Base-by-base conservation (phyloP, 2,113 vertebrate species). In the Ramphastos sulfuratus region DNA sequence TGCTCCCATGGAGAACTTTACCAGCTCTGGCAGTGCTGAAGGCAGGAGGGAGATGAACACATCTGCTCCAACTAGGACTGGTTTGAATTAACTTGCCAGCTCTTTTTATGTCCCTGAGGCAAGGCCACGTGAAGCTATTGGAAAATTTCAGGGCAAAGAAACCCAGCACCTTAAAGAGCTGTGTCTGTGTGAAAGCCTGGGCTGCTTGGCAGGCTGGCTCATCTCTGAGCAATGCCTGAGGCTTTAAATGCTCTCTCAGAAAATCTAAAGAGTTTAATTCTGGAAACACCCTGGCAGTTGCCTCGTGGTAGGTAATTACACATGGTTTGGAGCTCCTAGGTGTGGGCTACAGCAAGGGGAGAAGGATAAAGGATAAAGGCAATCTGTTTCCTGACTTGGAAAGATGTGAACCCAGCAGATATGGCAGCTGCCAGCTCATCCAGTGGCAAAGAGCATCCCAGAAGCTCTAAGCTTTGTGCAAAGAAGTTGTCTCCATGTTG, bases 261-360 rank as follows among this genome's bases (percentile, higher is more conserved):
- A 96, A 97, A 94, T 52, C 90, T 96, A 88, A 95, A 95, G 92
- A 94, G 82, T 96, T 97, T 96, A 96, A 96, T 97, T 97, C 96
- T 94, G 96, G 94, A 91, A 97, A 96, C 96, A 95, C 21, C 4
- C 95, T 96, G 96, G 97, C 97, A 96, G 70, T 94, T 94, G 67
- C 92, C 93, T 95, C 92, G 94, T 95, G 95, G 93, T 97, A 96
- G 95, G 92, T 86, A 97, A 97, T 97, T 97, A 92, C 75, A 97
- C 96, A 96, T 88, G 89, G 77, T 97, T 97, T 79, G 87, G 82
- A 96, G 81, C 82, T 96, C 87, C 82, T 84, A 35, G 93, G 76
- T 55, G 70, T 75, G 94, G 80, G n/a, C 85, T 96, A 37, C 85
- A 83, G 95, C 58, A 91, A 97, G 93, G 85, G 54, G 84, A 95